Conservation (phyloP, 2,797 vertebrate genomes). For the Myoxocephalus aenaeus region DNA sequence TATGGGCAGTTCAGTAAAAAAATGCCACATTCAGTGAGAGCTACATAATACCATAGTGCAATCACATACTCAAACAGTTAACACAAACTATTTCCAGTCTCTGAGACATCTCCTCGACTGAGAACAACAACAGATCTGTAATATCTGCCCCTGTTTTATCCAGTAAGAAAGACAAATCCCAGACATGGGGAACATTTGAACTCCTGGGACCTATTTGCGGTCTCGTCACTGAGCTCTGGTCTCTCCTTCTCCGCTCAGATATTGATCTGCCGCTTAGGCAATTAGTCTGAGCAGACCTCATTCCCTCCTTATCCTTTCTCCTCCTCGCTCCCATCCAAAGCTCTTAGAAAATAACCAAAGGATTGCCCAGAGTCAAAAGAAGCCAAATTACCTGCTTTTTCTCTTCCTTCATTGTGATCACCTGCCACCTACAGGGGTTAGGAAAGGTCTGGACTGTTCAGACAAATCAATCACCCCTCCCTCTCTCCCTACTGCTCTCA, state of each 20-base stretch:
- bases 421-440: conserved; percentile 37
- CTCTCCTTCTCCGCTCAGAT: conserved; percentile 64
- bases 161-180: conserved; percentile 58
- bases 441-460: conserved; percentile 42
- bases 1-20: neutral
- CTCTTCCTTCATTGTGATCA: conserved; percentile 56
- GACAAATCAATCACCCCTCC: conserved; percentile 36
- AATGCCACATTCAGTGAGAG: neutral
- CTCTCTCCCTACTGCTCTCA: neutral
- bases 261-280: conserved; percentile 73
- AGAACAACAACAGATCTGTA: conserved; percentile 5
- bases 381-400: conserved; percentile 58
- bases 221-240: conserved; percentile 62
- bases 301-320: conserved; percentile 52
- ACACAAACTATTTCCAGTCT: neutral
- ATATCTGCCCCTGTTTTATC: conserved; percentile 12
- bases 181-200: conserved; percentile 54
- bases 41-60: neutral
- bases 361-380: conserved; percentile 61
- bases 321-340: conserved; percentile 50
- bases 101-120: neutral
- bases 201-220: conserved; percentile 59
- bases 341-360: conserved; percentile 53
- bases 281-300: conserved; percentile 72
- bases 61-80: neutral